Conservation (phyloP, 2,888 invertebrate genomes). For the Encarsia formosa region DNA sequence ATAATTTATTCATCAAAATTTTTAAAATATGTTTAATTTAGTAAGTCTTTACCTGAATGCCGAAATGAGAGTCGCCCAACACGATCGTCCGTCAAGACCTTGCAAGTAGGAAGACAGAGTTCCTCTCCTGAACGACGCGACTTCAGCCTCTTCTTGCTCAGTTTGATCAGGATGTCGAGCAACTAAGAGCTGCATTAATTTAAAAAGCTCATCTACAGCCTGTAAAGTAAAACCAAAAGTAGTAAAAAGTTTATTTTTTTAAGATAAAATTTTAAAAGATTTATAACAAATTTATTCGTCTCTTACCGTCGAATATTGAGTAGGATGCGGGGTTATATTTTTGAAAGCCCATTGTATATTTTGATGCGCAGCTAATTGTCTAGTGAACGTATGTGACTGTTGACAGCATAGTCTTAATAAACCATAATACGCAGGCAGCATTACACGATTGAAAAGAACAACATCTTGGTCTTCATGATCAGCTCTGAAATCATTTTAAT, state of each 20-base stretch:
- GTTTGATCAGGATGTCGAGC: constrained; percentile 75
- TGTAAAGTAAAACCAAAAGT: constrained; percentile 38
- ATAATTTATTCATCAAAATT: background rate
- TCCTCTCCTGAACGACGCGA: constrained; percentile 78
- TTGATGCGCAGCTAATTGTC: constrained; percentile 85
- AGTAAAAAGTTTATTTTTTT: background rate
- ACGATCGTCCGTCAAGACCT: constrained; percentile 83
- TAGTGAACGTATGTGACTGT: constrained; percentile 79
- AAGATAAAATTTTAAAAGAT: background rate
- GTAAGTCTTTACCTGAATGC: constrained; percentile 60
- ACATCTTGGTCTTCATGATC: constrained; percentile 97
- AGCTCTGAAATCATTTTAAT: constrained; percentile 60
- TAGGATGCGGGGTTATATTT: constrained; percentile 93
- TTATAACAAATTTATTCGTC: background rate
- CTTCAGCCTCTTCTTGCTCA: constrained; percentile 74
- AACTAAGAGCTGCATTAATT: constrained; percentile 84
- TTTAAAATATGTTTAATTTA: background rate
- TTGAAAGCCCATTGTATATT: constrained; percentile 96
- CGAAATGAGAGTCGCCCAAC: constrained; percentile 91
- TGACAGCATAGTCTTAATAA: constrained; percentile 86
- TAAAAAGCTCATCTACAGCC: constrained; percentile 88
- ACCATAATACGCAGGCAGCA: constrained; percentile 91
- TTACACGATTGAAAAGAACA: constrained; percentile 86
- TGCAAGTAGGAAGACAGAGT: constrained; percentile 86
- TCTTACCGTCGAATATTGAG: constrained; percentile 76